A percentile compares a stretch with the other conserved stretches of the same genome.
Conservation (phyloP, 2,797 vertebrate species). For the Clarias laeviceps region DNA sequence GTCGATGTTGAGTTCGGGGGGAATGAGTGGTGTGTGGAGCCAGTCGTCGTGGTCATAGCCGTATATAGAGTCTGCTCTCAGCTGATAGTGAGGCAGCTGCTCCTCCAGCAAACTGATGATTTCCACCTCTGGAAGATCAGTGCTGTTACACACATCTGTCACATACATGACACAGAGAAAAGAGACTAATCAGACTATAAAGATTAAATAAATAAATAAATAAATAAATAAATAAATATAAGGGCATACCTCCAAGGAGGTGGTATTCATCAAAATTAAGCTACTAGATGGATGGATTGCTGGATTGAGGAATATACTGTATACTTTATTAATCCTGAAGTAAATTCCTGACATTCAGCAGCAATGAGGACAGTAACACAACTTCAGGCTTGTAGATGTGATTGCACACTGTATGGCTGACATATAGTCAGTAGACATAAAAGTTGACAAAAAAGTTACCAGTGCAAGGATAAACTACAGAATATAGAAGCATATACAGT, state of each 20-base stretch:
- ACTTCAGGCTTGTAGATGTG: too few species aligned
- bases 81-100: slow-evolving; percentile 93
- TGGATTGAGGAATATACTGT: too few species aligned
- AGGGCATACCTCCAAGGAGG: neutral
- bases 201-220: too few species aligned
- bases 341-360: too few species aligned
- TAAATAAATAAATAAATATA: neutral
- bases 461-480: too few species aligned
- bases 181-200: neutral
- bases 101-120: slow-evolving; percentile 98
- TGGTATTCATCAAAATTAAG: neutral
- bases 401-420: too few species aligned
- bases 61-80: slow-evolving; percentile 96
- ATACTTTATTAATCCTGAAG: too few species aligned
- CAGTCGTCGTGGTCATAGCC: slow-evolving; percentile 99
- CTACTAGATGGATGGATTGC: neutral
- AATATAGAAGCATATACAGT: too few species aligned
- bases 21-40: slow-evolving; percentile 94
- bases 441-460: too few species aligned
- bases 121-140: slow-evolving; percentile 97
- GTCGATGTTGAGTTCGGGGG: slow-evolving; percentile 84
- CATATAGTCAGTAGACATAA: too few species aligned
- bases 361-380: too few species aligned
- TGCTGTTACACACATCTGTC: slow-evolving; percentile 97
- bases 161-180: slow-evolving; percentile 31